phyloP scores from a whole-genome alignment of 2,888 invertebrate genomes.

The Lasioglossum vierecki region DNA sequence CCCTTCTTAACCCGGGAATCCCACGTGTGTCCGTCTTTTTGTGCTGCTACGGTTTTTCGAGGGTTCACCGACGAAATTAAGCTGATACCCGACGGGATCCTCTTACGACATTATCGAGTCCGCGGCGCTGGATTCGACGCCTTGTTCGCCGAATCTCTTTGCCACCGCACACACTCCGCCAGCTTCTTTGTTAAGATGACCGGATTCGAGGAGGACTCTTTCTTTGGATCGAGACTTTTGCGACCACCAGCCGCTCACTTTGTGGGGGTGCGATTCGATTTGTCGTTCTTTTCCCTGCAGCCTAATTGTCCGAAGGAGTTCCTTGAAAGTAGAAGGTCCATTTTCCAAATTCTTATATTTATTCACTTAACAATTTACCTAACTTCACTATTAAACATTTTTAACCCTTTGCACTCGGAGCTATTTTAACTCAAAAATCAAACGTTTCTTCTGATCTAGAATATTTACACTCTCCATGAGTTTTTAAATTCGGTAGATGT shows the following conservation, averaged over 20 bases:
- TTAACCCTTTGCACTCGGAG: no score
- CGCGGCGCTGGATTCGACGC: conserved; percentile 4
- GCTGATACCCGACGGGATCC: conserved; percentile 75
- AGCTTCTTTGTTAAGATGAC: conserved; percentile 19
- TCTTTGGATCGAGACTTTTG: not conserved
- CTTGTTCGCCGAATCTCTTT: conserved; percentile 19
- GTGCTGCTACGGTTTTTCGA: conserved; percentile 5
- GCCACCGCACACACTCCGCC: not conserved
- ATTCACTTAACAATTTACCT: not conserved
- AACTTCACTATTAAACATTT: no score
- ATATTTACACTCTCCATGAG: no score
- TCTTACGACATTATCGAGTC: conserved; percentile 76
- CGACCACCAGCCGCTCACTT: not conserved
- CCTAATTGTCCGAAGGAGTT: not conserved
- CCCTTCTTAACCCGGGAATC: not conserved
- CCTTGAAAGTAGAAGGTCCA: no score
- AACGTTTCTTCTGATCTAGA: no score
- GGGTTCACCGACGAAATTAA: conserved; percentile 70
- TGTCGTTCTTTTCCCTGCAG: not conserved
- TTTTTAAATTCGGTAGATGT: no score
- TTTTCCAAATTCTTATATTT: not conserved
- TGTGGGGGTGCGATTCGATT: not conserved
- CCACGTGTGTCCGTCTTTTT: conserved; percentile 43
- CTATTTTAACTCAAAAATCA: no score
- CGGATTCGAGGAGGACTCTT: conserved; percentile 1